phyloP scores from a whole-genome alignment of 2,113 vertebrate genomes.

The Alosa alosa region DNA sequence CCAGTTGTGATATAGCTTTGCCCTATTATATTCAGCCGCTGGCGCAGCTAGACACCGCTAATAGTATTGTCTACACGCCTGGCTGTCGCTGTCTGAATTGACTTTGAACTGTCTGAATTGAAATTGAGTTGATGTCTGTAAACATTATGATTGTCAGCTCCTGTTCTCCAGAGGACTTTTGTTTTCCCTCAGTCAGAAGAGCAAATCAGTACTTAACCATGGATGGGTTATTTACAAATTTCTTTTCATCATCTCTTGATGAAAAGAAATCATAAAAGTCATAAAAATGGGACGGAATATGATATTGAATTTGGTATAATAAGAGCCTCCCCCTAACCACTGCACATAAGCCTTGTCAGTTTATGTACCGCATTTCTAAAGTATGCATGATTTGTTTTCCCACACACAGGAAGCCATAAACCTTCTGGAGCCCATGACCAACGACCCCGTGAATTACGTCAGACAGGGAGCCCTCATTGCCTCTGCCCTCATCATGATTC shows the following conservation, averaged over 20 bases:
- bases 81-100: neutral
- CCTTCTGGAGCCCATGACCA: constrained; percentile 97
- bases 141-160: neutral
- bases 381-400: neutral
- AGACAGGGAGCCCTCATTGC: constrained; percentile 95
- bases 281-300: too few relatives aligned
- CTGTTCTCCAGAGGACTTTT: neutral
- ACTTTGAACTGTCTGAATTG: too few relatives aligned
- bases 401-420: constrained; percentile 91
- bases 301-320: too few relatives aligned
- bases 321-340: too few relatives aligned
- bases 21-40: neutral
- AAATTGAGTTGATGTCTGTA: neutral
- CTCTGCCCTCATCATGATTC: constrained; percentile 97
- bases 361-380: neutral
- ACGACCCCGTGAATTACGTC: constrained; percentile 97
- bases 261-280: too few relatives aligned
- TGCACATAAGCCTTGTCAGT: too few relatives aligned
- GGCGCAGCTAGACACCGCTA: neutral
- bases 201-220: too few relatives aligned
- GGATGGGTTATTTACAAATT: too few relatives aligned
- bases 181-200: neutral
- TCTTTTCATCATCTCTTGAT: too few relatives aligned
- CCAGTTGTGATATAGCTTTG: neutral
- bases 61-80: neutral